Conservation (phyloP, 2,888 invertebrate genomes). For the Lacanobia wlatinum region DNA sequence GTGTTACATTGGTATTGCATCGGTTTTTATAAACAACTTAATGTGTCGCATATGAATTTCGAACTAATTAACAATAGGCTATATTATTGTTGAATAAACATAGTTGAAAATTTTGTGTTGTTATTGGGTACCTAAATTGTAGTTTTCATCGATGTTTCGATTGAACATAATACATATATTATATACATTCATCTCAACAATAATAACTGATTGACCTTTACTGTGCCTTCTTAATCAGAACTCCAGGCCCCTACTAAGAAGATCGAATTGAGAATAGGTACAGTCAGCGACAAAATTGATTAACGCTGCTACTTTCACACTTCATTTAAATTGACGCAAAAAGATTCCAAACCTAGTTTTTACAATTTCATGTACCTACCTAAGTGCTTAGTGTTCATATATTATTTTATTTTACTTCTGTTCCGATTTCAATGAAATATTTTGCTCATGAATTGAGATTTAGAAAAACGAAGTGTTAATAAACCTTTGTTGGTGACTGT, state of each 20-base stretch:
- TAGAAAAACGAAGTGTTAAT: too few species aligned
- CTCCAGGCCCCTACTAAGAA: neutral
- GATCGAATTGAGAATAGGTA: neutral
- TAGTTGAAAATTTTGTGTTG: slow-evolving; percentile 66
- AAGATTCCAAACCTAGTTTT: too few species aligned
- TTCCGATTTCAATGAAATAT: too few species aligned
- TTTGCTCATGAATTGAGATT: too few species aligned
- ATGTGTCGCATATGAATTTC: slow-evolving; percentile 56
- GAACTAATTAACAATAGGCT: slow-evolving; percentile 61
- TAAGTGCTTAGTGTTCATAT: too few species aligned
- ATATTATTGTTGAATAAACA: slow-evolving; percentile 78
- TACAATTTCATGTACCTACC: too few species aligned
- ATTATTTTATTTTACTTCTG: too few species aligned
- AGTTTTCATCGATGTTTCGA: neutral
- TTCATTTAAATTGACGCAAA: too few species aligned
- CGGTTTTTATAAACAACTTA: slow-evolving; percentile 57
- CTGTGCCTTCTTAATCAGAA: neutral
- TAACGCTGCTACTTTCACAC: too few species aligned
- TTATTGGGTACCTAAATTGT: slow-evolving; percentile 14
- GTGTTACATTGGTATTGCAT: slow-evolving; percentile 26
- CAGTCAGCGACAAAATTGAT: too few species aligned
- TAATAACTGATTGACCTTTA: neutral
- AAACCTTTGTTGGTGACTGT: too few species aligned
- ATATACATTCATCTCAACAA: neutral
- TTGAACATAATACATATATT: neutral